These are phyloP conservation scores for Phymorhynchus buccinoides DNA, from an alignment of 1,140 invertebrate genomes.

Conservation along the genomic window DNA sequence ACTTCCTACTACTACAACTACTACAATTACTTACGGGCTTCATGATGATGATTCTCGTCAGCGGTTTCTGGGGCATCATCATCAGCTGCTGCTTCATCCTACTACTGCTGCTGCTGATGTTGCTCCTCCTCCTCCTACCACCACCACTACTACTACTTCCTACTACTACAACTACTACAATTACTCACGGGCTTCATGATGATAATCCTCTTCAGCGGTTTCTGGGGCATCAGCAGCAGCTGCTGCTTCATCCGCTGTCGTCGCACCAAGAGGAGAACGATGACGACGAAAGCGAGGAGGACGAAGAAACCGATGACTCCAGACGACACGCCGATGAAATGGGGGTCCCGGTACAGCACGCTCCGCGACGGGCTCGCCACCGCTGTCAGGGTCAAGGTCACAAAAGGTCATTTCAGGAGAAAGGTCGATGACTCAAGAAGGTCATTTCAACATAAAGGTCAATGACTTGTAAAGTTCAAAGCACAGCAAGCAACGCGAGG, in stretches of 20 bases:
- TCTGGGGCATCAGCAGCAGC: slow-evolving; percentile 39
- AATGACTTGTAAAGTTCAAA: too few relatives aligned
- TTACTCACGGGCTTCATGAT: slow-evolving; percentile 78
- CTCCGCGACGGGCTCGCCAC: background rate
- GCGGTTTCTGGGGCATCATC: slow-evolving; percentile 82
- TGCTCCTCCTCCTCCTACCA: too few relatives aligned
- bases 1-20: too few relatives aligned
- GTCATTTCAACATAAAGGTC: too few relatives aligned
- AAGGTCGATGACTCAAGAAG: too few relatives aligned
- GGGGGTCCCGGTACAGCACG: slow-evolving; percentile 19
- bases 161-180: too few relatives aligned
- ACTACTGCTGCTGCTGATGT: too few relatives aligned
- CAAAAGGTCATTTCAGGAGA: too few relatives aligned
- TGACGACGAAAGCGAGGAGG: slow-evolving; percentile 77
- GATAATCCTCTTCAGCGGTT: slow-evolving; percentile 85
- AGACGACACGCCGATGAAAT: slow-evolving; percentile 31
- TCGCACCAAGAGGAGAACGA: slow-evolving; percentile 68
- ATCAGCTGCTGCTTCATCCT: slow-evolving; percentile 75
- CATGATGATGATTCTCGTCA: slow-evolving; percentile 88
- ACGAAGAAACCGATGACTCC: slow-evolving; percentile 76
- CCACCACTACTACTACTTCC: too few relatives aligned
- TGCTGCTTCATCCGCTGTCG: slow-evolving; percentile 34
- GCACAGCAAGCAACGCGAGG: too few relatives aligned
- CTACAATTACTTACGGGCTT: slow-evolving; percentile 64
- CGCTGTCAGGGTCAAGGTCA: background rate